Conservation (phyloP, 53 echinoderm and acorn worm species). For the Mesocentrotus franciscanus region DNA sequence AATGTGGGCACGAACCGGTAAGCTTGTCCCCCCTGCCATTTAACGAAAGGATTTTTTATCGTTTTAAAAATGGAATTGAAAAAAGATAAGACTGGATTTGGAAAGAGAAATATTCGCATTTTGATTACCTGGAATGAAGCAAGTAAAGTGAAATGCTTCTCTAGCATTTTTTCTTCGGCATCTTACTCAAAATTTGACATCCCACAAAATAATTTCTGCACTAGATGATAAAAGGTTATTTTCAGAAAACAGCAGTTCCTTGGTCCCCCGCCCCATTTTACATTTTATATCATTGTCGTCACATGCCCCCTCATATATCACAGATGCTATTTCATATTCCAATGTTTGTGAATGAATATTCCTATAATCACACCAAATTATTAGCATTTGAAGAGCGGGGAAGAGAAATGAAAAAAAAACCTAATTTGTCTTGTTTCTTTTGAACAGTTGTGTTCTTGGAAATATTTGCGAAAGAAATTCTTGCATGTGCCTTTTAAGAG, state of each 20-base stretch:
- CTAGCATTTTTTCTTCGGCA: not conserved
- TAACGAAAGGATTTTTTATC: not conserved
- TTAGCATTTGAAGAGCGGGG: not conserved
- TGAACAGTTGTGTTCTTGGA: not conserved
- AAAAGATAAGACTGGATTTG: not conserved
- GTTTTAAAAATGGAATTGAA: not conserved
- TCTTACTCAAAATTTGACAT: not conserved
- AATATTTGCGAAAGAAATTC: constrained; percentile 28
- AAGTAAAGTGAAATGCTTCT: not conserved
- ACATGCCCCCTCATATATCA: not conserved
- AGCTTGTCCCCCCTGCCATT: not conserved
- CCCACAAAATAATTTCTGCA: not conserved
- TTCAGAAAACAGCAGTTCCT: not conserved
- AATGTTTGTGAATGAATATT: not conserved
- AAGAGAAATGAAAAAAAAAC: not conserved
- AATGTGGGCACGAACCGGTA: not conserved
- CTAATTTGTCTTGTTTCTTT: not conserved
- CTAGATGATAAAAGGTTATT: not conserved
- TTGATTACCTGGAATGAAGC: not conserved
- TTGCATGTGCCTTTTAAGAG: constrained; percentile 40
- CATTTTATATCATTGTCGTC: not conserved
- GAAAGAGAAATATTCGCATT: not conserved
- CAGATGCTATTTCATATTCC: not conserved
- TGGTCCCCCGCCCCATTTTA: not conserved
- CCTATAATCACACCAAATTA: not conserved